Evolutionary conservation across 2,888 invertebrate species (phyloP).

Genomic region (Ditula angustiorana): DNA sequence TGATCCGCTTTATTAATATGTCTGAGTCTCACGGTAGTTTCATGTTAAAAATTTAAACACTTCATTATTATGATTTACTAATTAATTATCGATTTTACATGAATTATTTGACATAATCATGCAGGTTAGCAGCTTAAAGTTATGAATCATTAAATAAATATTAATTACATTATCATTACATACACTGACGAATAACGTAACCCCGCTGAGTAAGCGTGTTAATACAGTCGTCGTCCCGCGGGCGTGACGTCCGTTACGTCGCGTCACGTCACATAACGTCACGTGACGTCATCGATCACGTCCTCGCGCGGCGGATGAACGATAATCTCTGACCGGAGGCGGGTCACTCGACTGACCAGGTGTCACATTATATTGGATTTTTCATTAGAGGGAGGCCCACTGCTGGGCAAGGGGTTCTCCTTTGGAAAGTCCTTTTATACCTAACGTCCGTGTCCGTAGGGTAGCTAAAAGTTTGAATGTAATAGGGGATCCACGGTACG

Average conservation of each 20-base stretch:
- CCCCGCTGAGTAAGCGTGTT: constrained; percentile 46
- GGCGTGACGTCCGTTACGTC: constrained; percentile 33
- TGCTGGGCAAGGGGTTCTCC: neutral
- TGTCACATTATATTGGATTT: constrained; percentile 6
- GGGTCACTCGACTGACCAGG: constrained; percentile 9
- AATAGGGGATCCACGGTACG: too few species aligned
- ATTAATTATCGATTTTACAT: too few species aligned
- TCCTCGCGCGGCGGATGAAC: neutral
- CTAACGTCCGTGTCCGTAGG: too few species aligned
- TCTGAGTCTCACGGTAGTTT: too few species aligned
- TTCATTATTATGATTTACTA: too few species aligned
- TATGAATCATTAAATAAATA: constrained; percentile 3
- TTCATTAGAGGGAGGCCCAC: neutral
- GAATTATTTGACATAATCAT: too few species aligned
- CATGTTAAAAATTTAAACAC: too few species aligned
- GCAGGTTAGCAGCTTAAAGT: too few species aligned
- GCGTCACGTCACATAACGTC: constrained; percentile 49
- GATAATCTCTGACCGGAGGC: constrained; percentile 11
- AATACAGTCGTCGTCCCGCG: constrained; percentile 39
- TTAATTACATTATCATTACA: constrained; percentile 24
- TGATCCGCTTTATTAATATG: too few species aligned
- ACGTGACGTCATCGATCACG: constrained; percentile 30
- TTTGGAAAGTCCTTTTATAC: neutral
- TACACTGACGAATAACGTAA: constrained; percentile 48
- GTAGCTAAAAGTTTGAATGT: too few species aligned